phyloP scores from a whole-genome alignment of 2,888 invertebrate genomes.

The Eupithecia subfuscata region DNA sequence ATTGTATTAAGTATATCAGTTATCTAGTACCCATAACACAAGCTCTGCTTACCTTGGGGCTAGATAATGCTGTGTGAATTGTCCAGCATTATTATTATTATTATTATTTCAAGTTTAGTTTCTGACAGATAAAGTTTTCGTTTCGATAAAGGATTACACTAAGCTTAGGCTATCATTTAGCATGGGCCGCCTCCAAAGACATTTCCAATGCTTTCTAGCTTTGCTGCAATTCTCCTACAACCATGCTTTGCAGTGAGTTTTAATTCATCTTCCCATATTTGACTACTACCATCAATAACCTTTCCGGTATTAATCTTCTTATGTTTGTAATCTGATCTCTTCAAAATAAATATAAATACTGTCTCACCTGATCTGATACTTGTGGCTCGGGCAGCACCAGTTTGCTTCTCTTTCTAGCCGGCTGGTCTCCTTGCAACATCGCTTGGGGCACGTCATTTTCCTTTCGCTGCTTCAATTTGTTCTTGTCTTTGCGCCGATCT shows the following conservation, averaged over 20 bases:
- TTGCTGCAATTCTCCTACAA: too few relatives aligned
- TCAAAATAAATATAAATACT: background rate
- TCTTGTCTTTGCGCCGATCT: conserved; percentile 97
- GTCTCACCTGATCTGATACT: conserved; percentile 91
- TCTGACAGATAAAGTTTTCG: background rate
- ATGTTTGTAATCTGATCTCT: too few relatives aligned
- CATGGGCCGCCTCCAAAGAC: too few relatives aligned
- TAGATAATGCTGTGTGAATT: too few relatives aligned
- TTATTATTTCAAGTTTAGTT: background rate
- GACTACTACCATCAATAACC: too few relatives aligned
- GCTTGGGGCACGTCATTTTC: conserved; percentile 97
- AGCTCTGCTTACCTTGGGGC: too few relatives aligned
- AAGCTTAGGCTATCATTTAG: background rate
- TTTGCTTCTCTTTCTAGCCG: conserved; percentile 96
- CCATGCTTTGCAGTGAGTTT: background rate
- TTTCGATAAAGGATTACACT: background rate
- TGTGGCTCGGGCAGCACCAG: conserved; percentile 98
- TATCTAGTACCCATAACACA: too few relatives aligned
- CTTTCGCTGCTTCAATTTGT: conserved; percentile 96
- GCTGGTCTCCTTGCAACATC: conserved; percentile 94
- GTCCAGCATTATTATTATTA: too few relatives aligned
- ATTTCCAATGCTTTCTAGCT: too few relatives aligned
- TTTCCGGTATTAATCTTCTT: too few relatives aligned
- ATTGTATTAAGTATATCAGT: too few relatives aligned
- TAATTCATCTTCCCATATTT: background rate